Base-by-base conservation (phyloP, 2,113 vertebrate species). In the Peromyscus leucopus region DNA sequence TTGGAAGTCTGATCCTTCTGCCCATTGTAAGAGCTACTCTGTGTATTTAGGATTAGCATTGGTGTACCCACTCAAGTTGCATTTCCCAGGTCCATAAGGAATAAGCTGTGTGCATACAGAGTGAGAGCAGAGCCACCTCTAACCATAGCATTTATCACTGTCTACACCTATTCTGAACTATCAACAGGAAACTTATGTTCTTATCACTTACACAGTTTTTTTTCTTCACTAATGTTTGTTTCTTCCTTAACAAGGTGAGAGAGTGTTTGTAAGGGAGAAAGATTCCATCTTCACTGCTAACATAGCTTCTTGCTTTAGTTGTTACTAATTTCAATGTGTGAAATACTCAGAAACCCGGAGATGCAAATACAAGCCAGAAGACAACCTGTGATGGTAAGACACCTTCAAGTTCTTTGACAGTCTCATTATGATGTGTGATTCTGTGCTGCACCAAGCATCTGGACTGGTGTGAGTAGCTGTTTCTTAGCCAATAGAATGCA, bases 271-370 rank as follows among this genome's bases (percentile, higher is more conserved):
- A 71, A 89, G 33, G 63, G 71, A 75, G 48, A 51, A 51, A 24
- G 9, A 67, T 78, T 90, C 26, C 19, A 9, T 90, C 42, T 63
- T 76, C 79, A 17, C n/a, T 74, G 69, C 48, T 42, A 79, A 55
- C 7, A 21, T 75, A 59, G 75, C 33, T 83, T 46, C 33, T 78
- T 59, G 17, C 55, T 79, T 92, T 92, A 51, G 69, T 31, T 46
- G 7, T 90, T 93, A 65, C 61, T 94, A 80, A 94, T 92, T 88
- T 94, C 75, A 79, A 51, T 7, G 0, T 84, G 74, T 94, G 61
- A 92, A 90, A 78, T 13, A 78, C 21, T 13, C 74, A 72, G 51
- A 80, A 71, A 1, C 19, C 93, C 28, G 5, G 12, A 39, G n/a
- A 2, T 71, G 16, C 17, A 26, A 65, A 11, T 11, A 5, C 26